Conservation (phyloP, 1,140 invertebrate genomes). For the Oedothorax gibbosus region DNA sequence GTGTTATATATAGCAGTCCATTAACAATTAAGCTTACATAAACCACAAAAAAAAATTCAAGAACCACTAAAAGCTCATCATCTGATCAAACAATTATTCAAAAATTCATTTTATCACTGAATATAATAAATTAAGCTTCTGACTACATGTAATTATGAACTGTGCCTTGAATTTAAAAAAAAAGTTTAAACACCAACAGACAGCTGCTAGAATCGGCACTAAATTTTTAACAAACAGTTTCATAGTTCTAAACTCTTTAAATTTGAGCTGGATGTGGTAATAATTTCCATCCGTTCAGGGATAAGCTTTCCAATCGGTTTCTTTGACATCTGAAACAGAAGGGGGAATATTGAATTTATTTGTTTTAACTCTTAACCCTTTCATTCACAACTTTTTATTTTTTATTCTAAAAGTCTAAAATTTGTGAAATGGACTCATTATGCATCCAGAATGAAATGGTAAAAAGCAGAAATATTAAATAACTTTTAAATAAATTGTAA, state of each 20-base stretch:
- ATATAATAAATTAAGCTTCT: neutral
- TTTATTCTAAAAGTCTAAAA: too few relatives aligned
- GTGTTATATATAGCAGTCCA: too few relatives aligned
- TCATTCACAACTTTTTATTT: too few relatives aligned
- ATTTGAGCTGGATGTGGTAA: constrained; percentile 78
- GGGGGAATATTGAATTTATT: too few relatives aligned
- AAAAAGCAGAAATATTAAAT: too few relatives aligned
- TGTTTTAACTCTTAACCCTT: too few relatives aligned
- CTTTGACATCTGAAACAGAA: constrained; percentile 70
- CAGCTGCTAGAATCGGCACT: neutral
- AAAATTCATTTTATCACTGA: neutral
- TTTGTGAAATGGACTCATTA: too few relatives aligned
- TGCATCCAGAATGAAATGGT: too few relatives aligned
- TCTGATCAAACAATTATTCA: neutral
- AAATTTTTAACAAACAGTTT: neutral
- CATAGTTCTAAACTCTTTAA: constrained; percentile 77
- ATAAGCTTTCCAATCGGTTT: constrained; percentile 81
- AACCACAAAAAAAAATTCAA: too few relatives aligned
- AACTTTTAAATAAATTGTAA: too few relatives aligned
- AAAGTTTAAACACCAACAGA: neutral
- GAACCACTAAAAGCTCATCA: too few relatives aligned
- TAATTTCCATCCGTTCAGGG: constrained; percentile 76
- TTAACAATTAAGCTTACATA: too few relatives aligned
- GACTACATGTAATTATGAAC: neutral
- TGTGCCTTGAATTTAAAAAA: neutral